phyloP scores from a whole-genome alignment of 2,888 invertebrate species.

The Rhingia campestris region DNA sequence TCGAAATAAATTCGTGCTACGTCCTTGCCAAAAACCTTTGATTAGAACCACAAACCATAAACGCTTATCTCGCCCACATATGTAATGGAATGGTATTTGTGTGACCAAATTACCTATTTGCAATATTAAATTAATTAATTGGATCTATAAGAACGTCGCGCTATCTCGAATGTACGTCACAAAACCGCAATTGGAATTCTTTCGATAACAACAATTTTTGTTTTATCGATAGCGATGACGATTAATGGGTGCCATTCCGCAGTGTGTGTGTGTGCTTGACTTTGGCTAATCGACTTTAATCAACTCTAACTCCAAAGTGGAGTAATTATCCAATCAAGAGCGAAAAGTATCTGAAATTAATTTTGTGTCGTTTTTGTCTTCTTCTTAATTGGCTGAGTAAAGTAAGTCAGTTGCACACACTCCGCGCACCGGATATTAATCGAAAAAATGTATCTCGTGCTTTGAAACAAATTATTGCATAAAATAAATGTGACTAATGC shows the following conservation, averaged over 20 bases:
- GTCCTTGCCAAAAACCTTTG: conserved; percentile 66
- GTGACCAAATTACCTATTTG: background rate
- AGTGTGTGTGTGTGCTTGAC: background rate
- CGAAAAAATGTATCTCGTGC: background rate
- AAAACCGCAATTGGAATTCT: conserved; percentile 18
- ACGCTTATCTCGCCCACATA: background rate
- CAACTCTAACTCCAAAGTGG: conserved; percentile 50
- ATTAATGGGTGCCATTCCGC: conserved; percentile 11
- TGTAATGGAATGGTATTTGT: background rate
- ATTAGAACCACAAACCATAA: conserved; percentile 38
- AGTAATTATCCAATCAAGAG: conserved; percentile 66
- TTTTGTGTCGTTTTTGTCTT: conserved; percentile 26
- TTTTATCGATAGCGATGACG: conserved; percentile 22
- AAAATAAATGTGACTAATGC: conserved; percentile 23
- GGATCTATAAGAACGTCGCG: conserved; percentile 30
- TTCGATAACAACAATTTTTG: conserved; percentile 15
- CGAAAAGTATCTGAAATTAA: conserved; percentile 49
- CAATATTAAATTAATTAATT: conserved; percentile 40
- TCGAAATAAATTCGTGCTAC: conserved; percentile 12
- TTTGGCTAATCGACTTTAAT: conserved; percentile 61
- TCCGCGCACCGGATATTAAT: conserved; percentile 26
- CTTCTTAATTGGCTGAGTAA: conserved; percentile 30
- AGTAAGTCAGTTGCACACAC: background rate
- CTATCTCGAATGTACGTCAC: conserved; percentile 53
- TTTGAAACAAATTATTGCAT: background rate